A percentile compares a stretch with the other conserved stretches of the same genome.
phyloP scores from a whole-genome alignment of 2,113 vertebrate species.

The Bucco capensis region DNA sequence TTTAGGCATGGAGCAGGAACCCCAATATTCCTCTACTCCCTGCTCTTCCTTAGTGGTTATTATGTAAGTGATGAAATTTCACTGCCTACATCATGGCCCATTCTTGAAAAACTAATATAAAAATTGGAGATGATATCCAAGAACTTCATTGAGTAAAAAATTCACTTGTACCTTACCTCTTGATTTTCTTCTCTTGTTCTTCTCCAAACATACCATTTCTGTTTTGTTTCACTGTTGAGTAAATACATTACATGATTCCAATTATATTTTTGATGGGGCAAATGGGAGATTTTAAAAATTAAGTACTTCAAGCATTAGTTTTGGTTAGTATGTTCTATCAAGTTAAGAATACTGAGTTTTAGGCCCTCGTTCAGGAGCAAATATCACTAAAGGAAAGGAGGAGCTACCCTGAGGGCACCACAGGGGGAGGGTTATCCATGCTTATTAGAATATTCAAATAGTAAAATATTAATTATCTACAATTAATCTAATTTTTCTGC shows the following conservation, averaged over 20 bases:
- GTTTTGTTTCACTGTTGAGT: not conserved
- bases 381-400: not conserved
- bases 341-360: not conserved
- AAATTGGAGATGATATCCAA: not conserved
- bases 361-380: not conserved
- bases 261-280: not conserved
- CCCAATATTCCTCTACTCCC: accelerated
- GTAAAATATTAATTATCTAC: not conserved
- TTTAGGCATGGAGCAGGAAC: not conserved
- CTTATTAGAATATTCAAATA: not conserved
- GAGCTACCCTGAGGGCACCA: not conserved
- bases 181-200: not conserved
- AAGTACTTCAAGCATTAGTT: not conserved
- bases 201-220: not conserved
- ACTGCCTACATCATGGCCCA: not conserved
- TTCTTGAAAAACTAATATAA: not conserved
- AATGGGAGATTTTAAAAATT: not conserved
- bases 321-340: not conserved
- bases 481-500: not conserved
- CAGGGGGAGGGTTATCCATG: not conserved
- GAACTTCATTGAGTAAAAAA: not conserved
- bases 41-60: not conserved
- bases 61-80: not conserved
- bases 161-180: not conserved
- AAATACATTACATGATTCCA: not conserved